phyloP scores from a whole-genome alignment of 2,888 invertebrate species.

The Hirtodrosophila cameraria region DNA sequence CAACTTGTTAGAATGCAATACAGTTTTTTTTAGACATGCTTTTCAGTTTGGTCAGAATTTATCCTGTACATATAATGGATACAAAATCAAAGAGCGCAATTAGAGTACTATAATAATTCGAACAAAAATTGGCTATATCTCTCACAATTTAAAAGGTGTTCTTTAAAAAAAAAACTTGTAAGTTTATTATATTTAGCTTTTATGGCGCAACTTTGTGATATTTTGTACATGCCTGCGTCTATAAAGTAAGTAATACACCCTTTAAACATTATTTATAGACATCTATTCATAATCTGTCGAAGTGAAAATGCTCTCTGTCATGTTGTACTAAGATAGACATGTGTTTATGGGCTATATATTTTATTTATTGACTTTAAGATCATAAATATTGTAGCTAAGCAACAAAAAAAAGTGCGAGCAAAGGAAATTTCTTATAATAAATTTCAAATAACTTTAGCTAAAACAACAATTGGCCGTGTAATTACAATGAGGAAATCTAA shows the following conservation, averaged over 20 bases:
- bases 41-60: no score
- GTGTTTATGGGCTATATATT: conserved; percentile 42
- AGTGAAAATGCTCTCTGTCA: conserved; percentile 24
- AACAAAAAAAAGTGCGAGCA: conserved; percentile 22
- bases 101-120: no score
- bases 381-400: conserved; percentile 38
- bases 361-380: conserved; percentile 33
- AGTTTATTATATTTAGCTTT: no score
- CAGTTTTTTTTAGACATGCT: no score
- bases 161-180: no score
- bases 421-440: conserved; percentile 42
- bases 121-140: no score
- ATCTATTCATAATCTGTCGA: conserved; percentile 18
- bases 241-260: not conserved
- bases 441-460: conserved; percentile 34
- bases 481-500: conserved; percentile 12
- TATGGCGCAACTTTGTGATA: no score
- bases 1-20: no score
- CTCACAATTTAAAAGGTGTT: no score
- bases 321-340: conserved; percentile 43
- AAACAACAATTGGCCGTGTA: conserved; percentile 25
- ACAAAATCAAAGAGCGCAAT: no score
- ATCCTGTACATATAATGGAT: no score
- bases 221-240: no score
- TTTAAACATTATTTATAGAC: not conserved